Evolutionary conservation across 2,888 invertebrate genomes (phyloP), one percentile per base, ranked within the genome.

Genomic region (Thera britannica): DNA sequence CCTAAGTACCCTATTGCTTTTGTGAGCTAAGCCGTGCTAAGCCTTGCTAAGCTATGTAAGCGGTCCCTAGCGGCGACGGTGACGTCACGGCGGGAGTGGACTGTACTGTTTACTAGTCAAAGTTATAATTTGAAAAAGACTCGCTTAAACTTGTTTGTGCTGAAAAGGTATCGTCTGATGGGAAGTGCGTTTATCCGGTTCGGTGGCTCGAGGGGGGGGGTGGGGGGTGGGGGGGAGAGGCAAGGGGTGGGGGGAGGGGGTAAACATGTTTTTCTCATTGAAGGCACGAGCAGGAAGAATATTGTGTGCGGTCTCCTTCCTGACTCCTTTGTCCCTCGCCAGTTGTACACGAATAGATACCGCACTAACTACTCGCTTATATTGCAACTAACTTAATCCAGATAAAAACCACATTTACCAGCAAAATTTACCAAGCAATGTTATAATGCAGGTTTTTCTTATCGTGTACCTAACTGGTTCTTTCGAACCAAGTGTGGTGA

Each of bases 231-330:
- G 7, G 48, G 57, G 7, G 34, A 6, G 36, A 7, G 36, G 56
- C 23, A 11, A 3, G 55, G n/a, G 56, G 48, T 3, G 12, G 7
- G 5, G 49, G 57, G 34, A 63, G 5, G 49, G 57, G 34, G 58
- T 58, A 63, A 63, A 63, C 63, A 63, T 63, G 63, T 63, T 63
- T 63, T 58, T 63, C 63, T 63, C 57, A 51, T 62, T 49, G 38
- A 56, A 2, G 12, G 56, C 35, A 57, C 55, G 44, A 48, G 36
- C 58, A 38, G 11, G 48, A 59, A 56, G 48, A 46, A 62, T 62
- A 46, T 55, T 55, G 54, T 62, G 55, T 35, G 35, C 54, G 44
- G 12, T 62, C 58, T 54, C 38, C 48, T 48, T 58, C 65, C 38
- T 49, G 59, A 65, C 38, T 65, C 49, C 12, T 23, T 58, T 9